Evolutionary conservation across 2,113 vertebrate species (phyloP).

Genomic region (Onychostruthus taczanowskii): DNA sequence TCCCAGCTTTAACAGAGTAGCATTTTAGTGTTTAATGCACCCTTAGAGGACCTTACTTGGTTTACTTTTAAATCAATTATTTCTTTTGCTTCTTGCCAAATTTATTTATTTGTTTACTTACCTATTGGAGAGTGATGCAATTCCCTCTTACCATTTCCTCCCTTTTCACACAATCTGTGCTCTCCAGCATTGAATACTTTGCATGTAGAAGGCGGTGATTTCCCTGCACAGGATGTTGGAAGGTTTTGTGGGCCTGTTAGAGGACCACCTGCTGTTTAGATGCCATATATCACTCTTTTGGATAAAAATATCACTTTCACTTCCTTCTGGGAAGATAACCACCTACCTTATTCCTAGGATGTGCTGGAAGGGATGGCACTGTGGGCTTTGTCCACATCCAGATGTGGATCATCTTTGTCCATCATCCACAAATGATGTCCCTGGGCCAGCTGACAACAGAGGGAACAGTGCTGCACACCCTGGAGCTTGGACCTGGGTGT

Average conservation of each 20-base stretch:
- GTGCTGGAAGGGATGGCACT: background rate
- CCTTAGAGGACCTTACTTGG: background rate
- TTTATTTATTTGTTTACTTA: background rate
- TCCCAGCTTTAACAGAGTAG: background rate
- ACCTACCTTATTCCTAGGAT: background rate
- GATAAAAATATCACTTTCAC: background rate
- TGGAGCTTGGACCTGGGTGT: too few species aligned
- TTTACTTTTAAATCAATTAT: background rate
- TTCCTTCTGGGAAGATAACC: background rate
- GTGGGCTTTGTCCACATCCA: background rate
- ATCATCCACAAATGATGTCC: background rate
- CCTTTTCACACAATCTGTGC: background rate
- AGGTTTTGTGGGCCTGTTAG: background rate
- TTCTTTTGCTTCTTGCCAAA: background rate
- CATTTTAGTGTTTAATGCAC: background rate
- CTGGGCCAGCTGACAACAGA: background rate
- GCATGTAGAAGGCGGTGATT: accelerated
- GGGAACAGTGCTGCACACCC: background rate
- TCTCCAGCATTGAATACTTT: background rate
- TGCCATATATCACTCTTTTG: background rate
- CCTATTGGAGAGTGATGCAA: accelerated
- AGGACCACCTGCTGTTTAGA: background rate
- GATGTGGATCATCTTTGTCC: too few species aligned
- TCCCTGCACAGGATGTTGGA: background rate
- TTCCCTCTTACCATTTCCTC: background rate